These are phyloP conservation scores for Dipodomys ordii DNA, from an alignment of 2,113 vertebrate species.

Conservation along the genomic window DNA sequence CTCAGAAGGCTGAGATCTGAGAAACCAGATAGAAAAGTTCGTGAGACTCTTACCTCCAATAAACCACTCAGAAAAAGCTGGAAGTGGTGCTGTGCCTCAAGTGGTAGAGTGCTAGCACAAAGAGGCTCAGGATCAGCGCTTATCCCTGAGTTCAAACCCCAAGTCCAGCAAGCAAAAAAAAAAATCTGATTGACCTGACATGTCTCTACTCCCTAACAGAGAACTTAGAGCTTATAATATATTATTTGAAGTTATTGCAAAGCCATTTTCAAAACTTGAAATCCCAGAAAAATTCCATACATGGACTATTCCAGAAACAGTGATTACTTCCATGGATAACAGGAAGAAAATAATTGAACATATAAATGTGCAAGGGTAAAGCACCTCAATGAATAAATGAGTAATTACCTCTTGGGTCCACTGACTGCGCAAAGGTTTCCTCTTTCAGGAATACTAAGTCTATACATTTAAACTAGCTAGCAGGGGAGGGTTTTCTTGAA, in stretches of 20 bases:
- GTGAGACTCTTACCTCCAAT: too few relatives aligned
- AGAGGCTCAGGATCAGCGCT: too few relatives aligned
- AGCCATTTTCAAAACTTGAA: constrained; percentile 45
- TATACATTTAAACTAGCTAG: constrained; percentile 36
- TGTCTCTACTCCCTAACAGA: constrained; percentile 64
- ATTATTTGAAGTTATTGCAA: constrained; percentile 28
- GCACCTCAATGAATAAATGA: not conserved
- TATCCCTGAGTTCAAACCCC: too few relatives aligned
- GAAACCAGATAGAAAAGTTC: too few relatives aligned
- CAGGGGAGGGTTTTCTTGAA: not conserved
- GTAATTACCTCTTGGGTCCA: constrained; percentile 1
- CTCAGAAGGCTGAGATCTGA: too few relatives aligned
- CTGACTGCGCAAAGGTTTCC: not conserved
- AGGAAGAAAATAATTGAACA: not conserved
- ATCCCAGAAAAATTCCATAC: constrained; percentile 34
- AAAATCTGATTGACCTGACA: not conserved
- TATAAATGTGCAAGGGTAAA: not conserved
- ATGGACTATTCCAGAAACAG: not conserved
- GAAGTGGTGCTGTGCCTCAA: too few relatives aligned
- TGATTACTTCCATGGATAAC: constrained; percentile 21
- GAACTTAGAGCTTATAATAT: constrained; percentile 48
- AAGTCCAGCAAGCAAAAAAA: too few relatives aligned
- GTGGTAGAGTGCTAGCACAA: too few relatives aligned
- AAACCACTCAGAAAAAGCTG: too few relatives aligned
- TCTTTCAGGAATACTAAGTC: not conserved